These are phyloP conservation scores for Ophion costatus DNA, from an alignment of 2,888 invertebrate species.

Conservation along the genomic window DNA sequence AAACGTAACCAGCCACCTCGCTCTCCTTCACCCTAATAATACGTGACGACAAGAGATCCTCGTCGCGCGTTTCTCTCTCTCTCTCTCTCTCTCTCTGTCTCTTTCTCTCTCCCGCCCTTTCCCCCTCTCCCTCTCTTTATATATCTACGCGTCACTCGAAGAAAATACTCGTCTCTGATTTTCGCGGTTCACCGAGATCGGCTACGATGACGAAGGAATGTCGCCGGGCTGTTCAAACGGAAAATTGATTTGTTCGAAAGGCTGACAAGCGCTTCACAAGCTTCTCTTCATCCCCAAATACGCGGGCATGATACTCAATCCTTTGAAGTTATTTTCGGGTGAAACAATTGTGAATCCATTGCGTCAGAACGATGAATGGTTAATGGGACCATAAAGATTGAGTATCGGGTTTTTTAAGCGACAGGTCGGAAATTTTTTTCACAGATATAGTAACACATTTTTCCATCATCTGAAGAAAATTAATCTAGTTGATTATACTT, in stretches of 20 bases:
- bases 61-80: constrained; percentile 14
- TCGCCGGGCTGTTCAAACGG: background rate
- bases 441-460: no score
- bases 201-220: background rate
- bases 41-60: constrained; percentile 38
- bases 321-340: background rate
- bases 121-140: background rate
- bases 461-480: no score
- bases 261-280: background rate
- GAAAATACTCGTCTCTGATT: constrained; percentile 27
- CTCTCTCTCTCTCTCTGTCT: constrained; percentile 2
- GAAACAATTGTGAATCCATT: background rate
- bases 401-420: background rate
- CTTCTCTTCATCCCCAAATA: background rate
- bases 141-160: background rate
- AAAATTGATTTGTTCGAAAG: background rate
- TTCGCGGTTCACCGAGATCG: constrained; percentile 41
- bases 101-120: constrained; percentile 4
- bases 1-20: constrained; percentile 45
- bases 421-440: background rate
- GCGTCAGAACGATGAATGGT: background rate
- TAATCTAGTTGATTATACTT: no score
- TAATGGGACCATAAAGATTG: background rate
- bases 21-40: constrained; percentile 34
- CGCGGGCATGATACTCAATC: background rate